Evolutionary conservation across 2,888 invertebrate genomes (phyloP).

Genomic region (Andrena trimmerana): DNA sequence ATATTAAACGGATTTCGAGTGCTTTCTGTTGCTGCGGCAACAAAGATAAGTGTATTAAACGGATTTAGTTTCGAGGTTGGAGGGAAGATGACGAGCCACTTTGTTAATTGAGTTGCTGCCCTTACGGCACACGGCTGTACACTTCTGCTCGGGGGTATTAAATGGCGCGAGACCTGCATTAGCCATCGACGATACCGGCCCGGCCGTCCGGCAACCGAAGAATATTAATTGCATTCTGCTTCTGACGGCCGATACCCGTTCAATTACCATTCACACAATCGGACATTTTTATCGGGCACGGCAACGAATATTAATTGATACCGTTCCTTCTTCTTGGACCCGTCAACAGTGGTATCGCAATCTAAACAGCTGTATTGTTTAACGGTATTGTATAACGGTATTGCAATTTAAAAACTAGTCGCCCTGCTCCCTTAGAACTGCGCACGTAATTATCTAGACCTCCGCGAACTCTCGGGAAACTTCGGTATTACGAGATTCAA

Average conservation of each 20-base stretch:
- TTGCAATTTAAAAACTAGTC: neutral
- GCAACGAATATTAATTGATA: neutral
- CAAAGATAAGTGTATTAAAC: constrained; percentile 80
- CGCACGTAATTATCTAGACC: constrained; percentile 49
- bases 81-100: constrained; percentile 74
- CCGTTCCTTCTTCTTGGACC: neutral
- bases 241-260: neutral
- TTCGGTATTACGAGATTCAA: constrained; percentile 62
- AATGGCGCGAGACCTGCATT: constrained; percentile 62
- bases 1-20: constrained; percentile 80
- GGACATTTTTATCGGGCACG: constrained; percentile 6
- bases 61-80: constrained; percentile 72
- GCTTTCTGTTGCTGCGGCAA: constrained; percentile 78
- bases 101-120: constrained; percentile 74
- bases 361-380: no score
- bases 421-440: constrained; percentile 7
- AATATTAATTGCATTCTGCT: constrained; percentile 45
- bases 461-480: constrained; percentile 56
- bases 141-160: constrained; percentile 62
- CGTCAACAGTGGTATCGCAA: neutral
- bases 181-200: constrained; percentile 50
- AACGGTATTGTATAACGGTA: no score
- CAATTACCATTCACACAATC: constrained; percentile 8
- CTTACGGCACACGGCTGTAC: constrained; percentile 51
- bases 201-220: constrained; percentile 27